Evolutionary conservation across 2,113 vertebrate species (phyloP).

Genomic region (Dermatemys mawii): DNA sequence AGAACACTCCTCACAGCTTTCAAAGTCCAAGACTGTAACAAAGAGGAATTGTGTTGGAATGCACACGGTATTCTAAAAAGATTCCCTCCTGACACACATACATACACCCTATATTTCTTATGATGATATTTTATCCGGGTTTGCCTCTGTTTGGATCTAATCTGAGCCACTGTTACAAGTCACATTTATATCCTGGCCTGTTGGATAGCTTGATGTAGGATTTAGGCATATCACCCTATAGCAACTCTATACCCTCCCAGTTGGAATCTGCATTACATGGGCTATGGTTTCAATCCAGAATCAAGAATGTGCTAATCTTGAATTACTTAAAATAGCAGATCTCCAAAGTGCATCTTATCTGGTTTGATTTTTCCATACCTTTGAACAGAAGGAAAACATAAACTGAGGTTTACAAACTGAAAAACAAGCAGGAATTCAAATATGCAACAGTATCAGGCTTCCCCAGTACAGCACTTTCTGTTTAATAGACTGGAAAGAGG

Average conservation of each 20-base stretch:
- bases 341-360: slow-evolving; percentile 24
- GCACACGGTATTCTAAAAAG: not conserved
- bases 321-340: slow-evolving; percentile 56
- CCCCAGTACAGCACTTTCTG: slow-evolving; percentile 3
- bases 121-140: slow-evolving; percentile 64
- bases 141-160: slow-evolving; percentile 75
- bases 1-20: slow-evolving; percentile 39
- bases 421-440: slow-evolving; percentile 52
- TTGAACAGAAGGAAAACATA: not conserved
- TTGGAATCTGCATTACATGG: slow-evolving; percentile 66
- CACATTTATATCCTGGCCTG: slow-evolving; percentile 70
- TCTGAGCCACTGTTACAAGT: slow-evolving; percentile 69
- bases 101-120: slow-evolving; percentile 14
- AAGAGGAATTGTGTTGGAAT: slow-evolving; percentile 33
- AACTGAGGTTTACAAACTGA: not conserved
- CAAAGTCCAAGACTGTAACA: slow-evolving; percentile 41
- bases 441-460: not conserved
- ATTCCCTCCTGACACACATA: not conserved
- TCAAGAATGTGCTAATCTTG: slow-evolving; percentile 38
- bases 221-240: slow-evolving; percentile 53
- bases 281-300: slow-evolving; percentile 56
- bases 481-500: slow-evolving; percentile 51
- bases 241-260: slow-evolving; percentile 58
- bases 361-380: slow-evolving; percentile 27
- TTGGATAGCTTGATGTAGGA: slow-evolving; percentile 75